Conservation (phyloP, 1,140 invertebrate genomes). For the Frieseomelitta varia region DNA sequence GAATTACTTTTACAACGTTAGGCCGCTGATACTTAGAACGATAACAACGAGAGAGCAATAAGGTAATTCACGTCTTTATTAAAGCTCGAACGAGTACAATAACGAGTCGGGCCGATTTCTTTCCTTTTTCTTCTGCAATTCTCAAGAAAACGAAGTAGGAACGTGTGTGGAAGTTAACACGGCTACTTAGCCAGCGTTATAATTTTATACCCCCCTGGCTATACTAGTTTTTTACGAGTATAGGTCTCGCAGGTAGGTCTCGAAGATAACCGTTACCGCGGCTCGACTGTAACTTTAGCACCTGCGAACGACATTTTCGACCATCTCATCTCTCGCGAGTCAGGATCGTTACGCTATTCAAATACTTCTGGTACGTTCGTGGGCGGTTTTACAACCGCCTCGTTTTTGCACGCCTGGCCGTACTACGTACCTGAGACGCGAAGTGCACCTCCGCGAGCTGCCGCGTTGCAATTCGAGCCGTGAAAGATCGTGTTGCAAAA, state of each 20-base stretch:
- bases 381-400: constrained; percentile 42
- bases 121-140: background rate
- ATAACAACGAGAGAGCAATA: background rate
- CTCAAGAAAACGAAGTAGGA: background rate
- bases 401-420: constrained; percentile 30
- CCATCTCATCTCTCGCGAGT: constrained; percentile 17
- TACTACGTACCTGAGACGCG: background rate
- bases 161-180: background rate
- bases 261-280: constrained; percentile 32
- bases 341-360: constrained; percentile 45
- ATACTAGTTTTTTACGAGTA: constrained; percentile 28
- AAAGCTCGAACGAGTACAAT: background rate
- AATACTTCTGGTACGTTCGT: constrained; percentile 44
- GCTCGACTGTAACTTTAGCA: constrained; percentile 27
- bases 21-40: background rate
- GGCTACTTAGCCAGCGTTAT: background rate
- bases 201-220: constrained; percentile 12
- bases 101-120: background rate
- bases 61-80: background rate
- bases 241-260: constrained; percentile 21
- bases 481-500: constrained; percentile 52
- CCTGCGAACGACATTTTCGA: constrained; percentile 55
- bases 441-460: constrained; percentile 36
- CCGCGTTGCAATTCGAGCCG: constrained; percentile 51
- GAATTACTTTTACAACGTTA: background rate